Evolutionary conservation across 2,113 vertebrate species (phyloP).

Genomic region (Suricata suricatta): DNA sequence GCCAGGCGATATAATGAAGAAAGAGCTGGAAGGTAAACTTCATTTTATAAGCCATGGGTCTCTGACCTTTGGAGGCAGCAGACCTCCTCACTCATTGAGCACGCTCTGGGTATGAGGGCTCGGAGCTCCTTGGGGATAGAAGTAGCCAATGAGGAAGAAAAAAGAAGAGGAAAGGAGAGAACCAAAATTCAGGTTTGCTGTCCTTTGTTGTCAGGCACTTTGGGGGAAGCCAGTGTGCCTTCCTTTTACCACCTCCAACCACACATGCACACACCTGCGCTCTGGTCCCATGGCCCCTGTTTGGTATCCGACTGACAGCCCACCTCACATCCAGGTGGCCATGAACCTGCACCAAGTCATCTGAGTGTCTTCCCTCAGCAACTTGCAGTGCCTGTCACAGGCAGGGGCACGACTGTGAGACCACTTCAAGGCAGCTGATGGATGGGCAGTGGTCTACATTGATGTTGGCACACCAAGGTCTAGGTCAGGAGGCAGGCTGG

Average conservation of each 20-base stretch:
- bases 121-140: background rate
- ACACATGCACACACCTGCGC: background rate
- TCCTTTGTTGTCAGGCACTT: background rate
- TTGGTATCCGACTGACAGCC: background rate
- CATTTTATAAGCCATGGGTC: rapidly evolving
- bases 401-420: background rate
- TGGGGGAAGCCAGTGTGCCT: background rate
- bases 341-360: background rate
- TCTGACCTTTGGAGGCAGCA: background rate
- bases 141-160: background rate
- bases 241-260: background rate
- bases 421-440: background rate
- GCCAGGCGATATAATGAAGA: background rate
- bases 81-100: background rate
- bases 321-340: background rate
- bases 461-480: background rate
- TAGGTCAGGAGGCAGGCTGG: background rate
- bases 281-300: background rate
- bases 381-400: background rate
- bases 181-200: rapidly evolving
- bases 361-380: background rate
- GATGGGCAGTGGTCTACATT: background rate
- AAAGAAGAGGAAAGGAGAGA: background rate
- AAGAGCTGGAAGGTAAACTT: background rate
- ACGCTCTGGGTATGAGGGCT: background rate